Evolutionary conservation across 2,888 invertebrate genomes (phyloP).

Genomic region (Dolichomitus sp.): DNA sequence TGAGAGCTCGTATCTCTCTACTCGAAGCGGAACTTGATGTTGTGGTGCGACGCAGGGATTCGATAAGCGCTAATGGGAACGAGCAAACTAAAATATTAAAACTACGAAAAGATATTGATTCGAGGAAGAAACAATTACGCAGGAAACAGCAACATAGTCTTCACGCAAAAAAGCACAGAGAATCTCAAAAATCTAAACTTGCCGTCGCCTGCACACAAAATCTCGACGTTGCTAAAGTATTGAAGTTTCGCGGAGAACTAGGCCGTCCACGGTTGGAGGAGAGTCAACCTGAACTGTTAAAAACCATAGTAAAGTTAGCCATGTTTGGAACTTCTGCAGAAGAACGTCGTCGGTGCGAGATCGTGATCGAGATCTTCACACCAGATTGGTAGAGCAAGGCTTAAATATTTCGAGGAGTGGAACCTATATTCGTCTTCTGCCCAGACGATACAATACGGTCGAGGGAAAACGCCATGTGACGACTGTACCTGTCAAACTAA

Average conservation of each 20-base stretch:
- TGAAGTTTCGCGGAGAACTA: conserved; percentile 55
- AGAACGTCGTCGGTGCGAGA: conserved; percentile 73
- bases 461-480: conserved; percentile 76
- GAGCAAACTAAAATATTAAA: conserved; percentile 40
- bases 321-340: conserved; percentile 76
- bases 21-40: conserved; percentile 14
- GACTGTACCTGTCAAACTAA: conserved; percentile 75
- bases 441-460: conserved; percentile 63
- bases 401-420: conserved; percentile 66
- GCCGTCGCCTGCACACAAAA: conserved; percentile 14
- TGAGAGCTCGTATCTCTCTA: conserved; percentile 14
- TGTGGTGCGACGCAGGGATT: background rate
- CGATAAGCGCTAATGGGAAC: background rate
- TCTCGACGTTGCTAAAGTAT: conserved; percentile 30
- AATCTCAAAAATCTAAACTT: conserved; percentile 34
- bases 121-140: conserved; percentile 39
- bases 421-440: conserved; percentile 72
- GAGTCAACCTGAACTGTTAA: conserved; percentile 75
- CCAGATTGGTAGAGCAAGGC: conserved; percentile 49
- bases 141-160: conserved; percentile 41
- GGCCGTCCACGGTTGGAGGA: conserved; percentile 76
- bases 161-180: conserved; percentile 53
- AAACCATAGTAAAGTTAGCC: conserved; percentile 78
- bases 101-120: conserved; percentile 44
- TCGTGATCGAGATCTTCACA: conserved; percentile 69